Conservation (phyloP, 2,113 vertebrate genomes). For the Anoplopoma fimbria region DNA sequence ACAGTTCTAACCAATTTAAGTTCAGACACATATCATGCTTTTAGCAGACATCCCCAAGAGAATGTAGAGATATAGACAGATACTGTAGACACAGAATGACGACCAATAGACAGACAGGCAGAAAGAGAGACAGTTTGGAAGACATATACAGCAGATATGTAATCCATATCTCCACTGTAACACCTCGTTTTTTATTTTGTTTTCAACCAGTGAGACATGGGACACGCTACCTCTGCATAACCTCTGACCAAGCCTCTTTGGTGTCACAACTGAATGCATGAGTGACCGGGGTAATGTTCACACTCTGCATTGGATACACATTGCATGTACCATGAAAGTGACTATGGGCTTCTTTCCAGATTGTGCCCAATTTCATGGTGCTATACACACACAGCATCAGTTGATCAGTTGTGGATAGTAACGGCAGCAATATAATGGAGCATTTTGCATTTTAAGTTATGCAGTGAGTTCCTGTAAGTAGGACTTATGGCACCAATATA, state of each 20-base stretch:
- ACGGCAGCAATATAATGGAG: slow-evolving; percentile 6
- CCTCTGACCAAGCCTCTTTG: slow-evolving; percentile 71
- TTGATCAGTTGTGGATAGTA: slow-evolving; percentile 60
- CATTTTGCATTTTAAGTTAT: slow-evolving; percentile 23
- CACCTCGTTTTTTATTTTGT: background rate
- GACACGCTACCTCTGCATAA: slow-evolving; percentile 63
- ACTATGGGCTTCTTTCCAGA: slow-evolving; percentile 79
- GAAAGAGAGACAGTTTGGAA: background rate
- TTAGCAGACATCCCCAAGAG: background rate
- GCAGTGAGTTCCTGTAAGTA: background rate
- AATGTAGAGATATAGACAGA: background rate
- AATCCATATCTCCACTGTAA: slow-evolving; percentile 3
- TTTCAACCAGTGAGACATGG: slow-evolving; percentile 35
- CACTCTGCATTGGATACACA: slow-evolving; percentile 77
- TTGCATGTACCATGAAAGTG: slow-evolving; percentile 79
- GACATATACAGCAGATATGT: background rate
- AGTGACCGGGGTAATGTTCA: slow-evolving; percentile 74
- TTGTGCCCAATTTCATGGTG: slow-evolving; percentile 82
- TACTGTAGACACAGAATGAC: background rate
- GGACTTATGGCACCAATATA: background rate
- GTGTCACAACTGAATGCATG: slow-evolving; percentile 79
- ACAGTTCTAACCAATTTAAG: background rate
- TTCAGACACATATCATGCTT: background rate
- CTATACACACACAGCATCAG: slow-evolving; percentile 72
- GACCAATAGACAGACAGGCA: background rate